Base-by-base conservation (phyloP, 2,888 invertebrate genomes). In the Craniophora ligustri region DNA sequence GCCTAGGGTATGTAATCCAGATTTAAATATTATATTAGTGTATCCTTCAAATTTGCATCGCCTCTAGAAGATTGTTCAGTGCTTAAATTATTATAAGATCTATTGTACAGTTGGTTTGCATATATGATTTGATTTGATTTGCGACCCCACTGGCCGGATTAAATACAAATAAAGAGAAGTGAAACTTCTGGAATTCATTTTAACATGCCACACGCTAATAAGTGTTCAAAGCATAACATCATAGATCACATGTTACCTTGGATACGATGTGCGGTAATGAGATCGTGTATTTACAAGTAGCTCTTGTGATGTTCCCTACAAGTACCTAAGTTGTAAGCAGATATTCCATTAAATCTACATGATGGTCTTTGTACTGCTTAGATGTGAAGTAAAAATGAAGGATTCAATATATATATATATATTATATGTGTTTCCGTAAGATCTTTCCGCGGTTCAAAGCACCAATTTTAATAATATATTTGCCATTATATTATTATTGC, bases 241-340 rank as follows among this genome's bases (percentile, higher is more conserved):
- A 47, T 41, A 45, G 65, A 64, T 65, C 64, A 50, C 58, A 60
- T 44, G 54, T 55, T 46, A 57, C 56, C 58, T 47, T 32, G 32
- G 59, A 38, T 30, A 72, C 64, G 54, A 56, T 60, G 55, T 35
- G 28, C 46, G 51, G 10, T 47, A 51, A 53, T 42, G 40, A 56
- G 53, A 66, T 59, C 62, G 46, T 72, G 68, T 65, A 62, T 56
- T 68, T 40, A 57, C 46, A 55, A 61, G 48, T 49, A 48, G 32
- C 44, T 54, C 66, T 65, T 59, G 46, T 41, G 41, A 42, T 59
- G 44, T 39, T 31, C 46, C 30, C 8, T 38, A 10, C 44, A 34
- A 50, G 30, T 46, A n/a, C n/a, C n/a, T n/a, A 38, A 44, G 31
- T 32, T 64, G 58, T 46, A 46, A 58, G 26, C 51, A 13, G 65